Evolutionary conservation across 2,888 invertebrate species (phyloP).

Genomic region (Melangyna quadrimaculata): DNA sequence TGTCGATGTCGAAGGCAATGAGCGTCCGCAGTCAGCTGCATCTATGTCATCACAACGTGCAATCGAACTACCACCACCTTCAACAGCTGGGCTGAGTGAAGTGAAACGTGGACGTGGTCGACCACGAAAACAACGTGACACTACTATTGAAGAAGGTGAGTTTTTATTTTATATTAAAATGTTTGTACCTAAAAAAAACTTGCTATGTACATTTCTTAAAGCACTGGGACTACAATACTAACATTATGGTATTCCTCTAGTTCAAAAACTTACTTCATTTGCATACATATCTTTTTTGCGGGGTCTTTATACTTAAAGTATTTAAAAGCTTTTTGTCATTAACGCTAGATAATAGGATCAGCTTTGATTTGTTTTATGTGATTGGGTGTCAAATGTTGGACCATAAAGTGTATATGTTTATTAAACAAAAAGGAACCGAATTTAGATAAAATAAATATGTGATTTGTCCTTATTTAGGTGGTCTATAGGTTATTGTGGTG

Average conservation of each 20-base stretch:
- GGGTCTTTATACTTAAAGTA: slow-evolving; percentile 8
- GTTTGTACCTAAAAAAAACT: background rate
- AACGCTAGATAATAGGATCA: slow-evolving; percentile 10
- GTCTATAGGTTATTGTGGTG: background rate
- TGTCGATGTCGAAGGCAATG: slow-evolving; percentile 85
- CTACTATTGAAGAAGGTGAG: slow-evolving; percentile 80
- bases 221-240: slow-evolving; percentile 53
- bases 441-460: background rate
- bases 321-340: slow-evolving; percentile 39
- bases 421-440: background rate
- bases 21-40: slow-evolving; percentile 78
- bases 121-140: slow-evolving; percentile 80
- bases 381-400: background rate
- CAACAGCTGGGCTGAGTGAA: slow-evolving; percentile 76
- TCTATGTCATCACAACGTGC: slow-evolving; percentile 74
- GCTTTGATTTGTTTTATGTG: background rate
- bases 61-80: slow-evolving; percentile 73
- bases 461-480: background rate
- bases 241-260: slow-evolving; percentile 25
- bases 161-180: slow-evolving; percentile 11
- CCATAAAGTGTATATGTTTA: background rate
- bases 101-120: slow-evolving; percentile 81
- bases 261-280: slow-evolving; percentile 26
- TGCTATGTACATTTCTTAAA: slow-evolving; percentile 41
- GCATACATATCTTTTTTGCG: slow-evolving; percentile 6